Conservation (phyloP, 2,888 invertebrate genomes). For the Gibbula magus region DNA sequence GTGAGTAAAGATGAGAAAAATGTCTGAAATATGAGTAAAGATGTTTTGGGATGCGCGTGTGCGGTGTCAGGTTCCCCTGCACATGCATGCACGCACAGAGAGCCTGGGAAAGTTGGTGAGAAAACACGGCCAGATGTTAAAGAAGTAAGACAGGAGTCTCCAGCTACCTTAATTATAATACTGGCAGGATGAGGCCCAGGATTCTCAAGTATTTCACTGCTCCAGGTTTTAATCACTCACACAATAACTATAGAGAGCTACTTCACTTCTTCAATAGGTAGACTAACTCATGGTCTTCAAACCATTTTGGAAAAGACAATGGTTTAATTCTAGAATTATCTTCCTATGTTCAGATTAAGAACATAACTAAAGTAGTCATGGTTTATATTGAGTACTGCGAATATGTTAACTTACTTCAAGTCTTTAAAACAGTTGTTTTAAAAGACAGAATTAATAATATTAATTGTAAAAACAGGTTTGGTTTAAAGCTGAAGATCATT, state of each 20-base stretch:
- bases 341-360: too few species aligned
- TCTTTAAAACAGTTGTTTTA: too few species aligned
- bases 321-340: too few species aligned
- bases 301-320: too few species aligned
- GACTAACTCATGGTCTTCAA: too few species aligned
- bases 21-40: constrained; percentile 9
- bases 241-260: neutral
- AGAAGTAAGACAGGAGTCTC: neutral
- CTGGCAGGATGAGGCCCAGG: neutral
- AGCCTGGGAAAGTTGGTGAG: neutral
- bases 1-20: neutral
- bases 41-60: constrained; percentile 3
- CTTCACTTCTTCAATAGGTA: too few species aligned
- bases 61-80: neutral
- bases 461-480: too few species aligned
- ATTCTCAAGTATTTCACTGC: constrained; percentile 13
- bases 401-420: too few species aligned
- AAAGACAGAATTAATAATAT: too few species aligned
- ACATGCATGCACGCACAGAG: constrained; percentile 10
- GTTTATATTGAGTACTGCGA: too few species aligned
- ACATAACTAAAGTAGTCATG: too few species aligned
- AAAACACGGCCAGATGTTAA: constrained; percentile 20
- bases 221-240: neutral
- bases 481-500: too few species aligned
- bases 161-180: constrained; percentile 11